These are phyloP conservation scores for Drosophila cognata DNA, from an alignment of 2,888 invertebrate genomes.

Conservation along the genomic window DNA sequence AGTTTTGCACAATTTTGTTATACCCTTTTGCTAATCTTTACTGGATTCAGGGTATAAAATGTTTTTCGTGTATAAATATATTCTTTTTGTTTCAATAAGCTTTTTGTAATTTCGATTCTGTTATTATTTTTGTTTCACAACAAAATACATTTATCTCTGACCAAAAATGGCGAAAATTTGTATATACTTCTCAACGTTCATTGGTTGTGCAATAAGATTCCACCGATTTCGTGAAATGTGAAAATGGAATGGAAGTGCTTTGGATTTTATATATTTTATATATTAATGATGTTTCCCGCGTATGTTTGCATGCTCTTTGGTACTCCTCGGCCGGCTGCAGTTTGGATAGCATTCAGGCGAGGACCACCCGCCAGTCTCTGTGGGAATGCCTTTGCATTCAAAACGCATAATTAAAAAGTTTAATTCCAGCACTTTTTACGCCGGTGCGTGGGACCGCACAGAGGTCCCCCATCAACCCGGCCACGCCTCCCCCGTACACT, in stretches of 20 bases:
- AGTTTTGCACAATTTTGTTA: neutral
- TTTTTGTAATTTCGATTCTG: conserved; percentile 9
- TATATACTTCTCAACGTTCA: neutral
- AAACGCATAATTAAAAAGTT: conserved; percentile 70
- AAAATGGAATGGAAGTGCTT: conserved; percentile 38
- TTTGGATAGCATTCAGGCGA: neutral
- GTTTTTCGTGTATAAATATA: neutral
- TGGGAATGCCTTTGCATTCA: conserved; percentile 46
- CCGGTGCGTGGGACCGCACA: conserved; percentile 23
- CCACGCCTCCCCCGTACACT: neutral
- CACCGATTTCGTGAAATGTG: conserved; percentile 18
- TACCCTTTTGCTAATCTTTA: neutral
- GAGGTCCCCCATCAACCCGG: neutral
- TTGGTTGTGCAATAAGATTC: conserved; percentile 4
- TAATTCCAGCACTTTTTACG: conserved; percentile 53
- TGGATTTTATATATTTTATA: conserved; percentile 45
- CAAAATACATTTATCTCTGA: conserved; percentile 9
- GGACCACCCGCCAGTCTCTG: conserved; percentile 19
- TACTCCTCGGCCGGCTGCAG: conserved; percentile 10
- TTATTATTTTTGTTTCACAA: conserved; percentile 9
- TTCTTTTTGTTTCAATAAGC: neutral
- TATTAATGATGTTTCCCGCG: conserved; percentile 40
- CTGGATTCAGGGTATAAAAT: neutral
- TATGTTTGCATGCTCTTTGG: conserved; percentile 46
- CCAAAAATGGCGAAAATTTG: neutral